Evolutionary conservation across 2,113 vertebrate species (phyloP).

Genomic region (Puntigrus tetrazona): DNA sequence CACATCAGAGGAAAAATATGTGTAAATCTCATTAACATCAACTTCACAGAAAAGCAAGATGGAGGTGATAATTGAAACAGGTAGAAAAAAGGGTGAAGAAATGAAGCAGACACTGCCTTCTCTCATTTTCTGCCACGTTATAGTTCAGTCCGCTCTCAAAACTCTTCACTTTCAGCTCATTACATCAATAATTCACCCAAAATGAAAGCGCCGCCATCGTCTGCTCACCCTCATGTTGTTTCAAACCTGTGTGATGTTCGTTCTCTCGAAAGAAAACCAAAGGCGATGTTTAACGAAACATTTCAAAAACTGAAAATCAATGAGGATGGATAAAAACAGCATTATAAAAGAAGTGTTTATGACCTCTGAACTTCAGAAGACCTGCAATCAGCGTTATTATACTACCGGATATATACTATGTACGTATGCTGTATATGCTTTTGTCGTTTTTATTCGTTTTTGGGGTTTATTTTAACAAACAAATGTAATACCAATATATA

Average conservation of each 20-base stretch:
- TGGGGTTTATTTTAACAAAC: neutral
- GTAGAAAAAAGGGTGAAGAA: neutral
- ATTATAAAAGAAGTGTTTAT: neutral
- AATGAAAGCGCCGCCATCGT: neutral
- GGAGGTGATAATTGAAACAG: constrained; percentile 25
- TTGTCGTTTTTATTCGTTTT: neutral
- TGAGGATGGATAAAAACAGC: neutral
- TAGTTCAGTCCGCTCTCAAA: neutral
- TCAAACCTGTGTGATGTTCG: neutral
- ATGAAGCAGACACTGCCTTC: neutral
- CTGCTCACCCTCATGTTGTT: neutral
- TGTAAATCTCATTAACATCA: constrained; percentile 40
- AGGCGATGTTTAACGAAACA: neutral
- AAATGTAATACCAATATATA: too few species aligned
- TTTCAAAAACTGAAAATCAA: neutral
- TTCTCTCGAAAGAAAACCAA: neutral
- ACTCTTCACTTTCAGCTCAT: neutral
- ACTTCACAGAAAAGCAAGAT: constrained; percentile 5
- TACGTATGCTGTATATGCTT: neutral
- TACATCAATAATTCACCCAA: neutral
- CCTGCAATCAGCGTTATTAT: neutral
- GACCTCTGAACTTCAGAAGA: neutral
- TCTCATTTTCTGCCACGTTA: neutral
- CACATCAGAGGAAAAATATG: constrained; percentile 39
- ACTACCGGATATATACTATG: neutral